Base-by-base conservation (phyloP, 2,797 vertebrate genomes). In the Chrosomus eos region DNA sequence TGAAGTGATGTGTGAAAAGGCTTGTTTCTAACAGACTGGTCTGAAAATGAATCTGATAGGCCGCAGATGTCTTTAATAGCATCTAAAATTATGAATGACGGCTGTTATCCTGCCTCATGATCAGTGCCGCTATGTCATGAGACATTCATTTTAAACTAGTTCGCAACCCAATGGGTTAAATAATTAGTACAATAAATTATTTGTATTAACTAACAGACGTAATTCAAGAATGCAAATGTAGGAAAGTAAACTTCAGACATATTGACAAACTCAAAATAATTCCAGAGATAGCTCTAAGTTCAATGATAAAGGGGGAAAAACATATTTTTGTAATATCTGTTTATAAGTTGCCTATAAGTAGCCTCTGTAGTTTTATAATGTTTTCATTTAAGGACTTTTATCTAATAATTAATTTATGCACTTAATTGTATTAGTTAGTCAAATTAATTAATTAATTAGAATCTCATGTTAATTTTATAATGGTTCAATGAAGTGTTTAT, bases 81-180 rank as follows among this genome's bases (percentile, higher is more conserved):
- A 38, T 76, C 19, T 76, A 36, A 76, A 58, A 76, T 58, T 18
- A 76, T 60, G 53, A 76, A 76, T 58, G 33, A 23, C 11, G 8
- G 33, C 23, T 18, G 33, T 36, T 55, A 36, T 40, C 13, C 33
- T 40, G 74, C 53, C 33, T 77, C 53, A 40, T 60, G 3, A 31
- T 28, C 13, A 40, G 33, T 1, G 53, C 48, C 73, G 36, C 31
- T 16, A 58, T 60, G 53, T 60, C 33, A 33, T 33, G 33, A 33
- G n/a, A n/a, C 4, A 10, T 73, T 6, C 4, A 38, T 21, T 71
- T 45, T 45, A 19, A 48, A 8, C 16, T 28, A 48, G 13, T 19
- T 4, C 0, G 16, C 23, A 58, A 76, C 23, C 31, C n/a, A 38
- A 55, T 23, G 21, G 23, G 51, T 58, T 60, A 26, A 10, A 38